A percentile compares a stretch with the other conserved stretches of the same genome.
These are phyloP conservation scores for Drosophila greeni DNA, from an alignment of 2,888 invertebrate species.

Conservation along the genomic window DNA sequence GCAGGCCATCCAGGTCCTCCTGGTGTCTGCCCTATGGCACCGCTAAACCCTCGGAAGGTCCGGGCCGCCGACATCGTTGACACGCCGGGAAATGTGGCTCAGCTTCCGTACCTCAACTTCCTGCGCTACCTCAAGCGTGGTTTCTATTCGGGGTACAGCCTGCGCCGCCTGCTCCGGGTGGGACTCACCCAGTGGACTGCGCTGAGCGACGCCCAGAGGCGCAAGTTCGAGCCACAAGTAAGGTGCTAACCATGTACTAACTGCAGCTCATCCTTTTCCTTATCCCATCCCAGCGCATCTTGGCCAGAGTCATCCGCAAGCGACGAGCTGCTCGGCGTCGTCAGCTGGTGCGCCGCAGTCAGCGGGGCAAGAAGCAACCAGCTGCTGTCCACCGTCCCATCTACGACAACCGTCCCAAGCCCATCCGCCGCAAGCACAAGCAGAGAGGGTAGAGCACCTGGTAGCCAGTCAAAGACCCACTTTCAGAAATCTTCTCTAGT, in stretches of 20 bases:
- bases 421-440: not conserved
- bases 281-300: conserved; percentile 34
- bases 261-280: too few relatives aligned
- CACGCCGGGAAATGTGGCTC: conserved; percentile 38
- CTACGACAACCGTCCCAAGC: conserved; percentile 22
- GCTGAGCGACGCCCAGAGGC: conserved; percentile 30
- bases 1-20: not conserved
- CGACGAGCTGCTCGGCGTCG: not conserved
- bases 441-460: not conserved
- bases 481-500: not conserved
- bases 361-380: not conserved
- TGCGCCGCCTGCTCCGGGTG: conserved; percentile 37
- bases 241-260: not conserved
- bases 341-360: conserved; percentile 11
- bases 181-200: conserved; percentile 44
- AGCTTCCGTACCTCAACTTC: conserved; percentile 52
- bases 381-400: conserved; percentile 22
- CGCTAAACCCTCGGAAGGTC: not conserved
- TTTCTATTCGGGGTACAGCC: conserved; percentile 14
- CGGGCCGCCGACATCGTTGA: conserved; percentile 26
- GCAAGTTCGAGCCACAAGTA: conserved; percentile 41
- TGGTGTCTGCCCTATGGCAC: conserved; percentile 1
- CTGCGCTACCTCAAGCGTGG: conserved; percentile 46
- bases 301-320: conserved; percentile 28
- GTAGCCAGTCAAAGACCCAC: not conserved